phyloP scores from a whole-genome alignment of 2,888 invertebrate species.

The Ophioninae sp. region DNA sequence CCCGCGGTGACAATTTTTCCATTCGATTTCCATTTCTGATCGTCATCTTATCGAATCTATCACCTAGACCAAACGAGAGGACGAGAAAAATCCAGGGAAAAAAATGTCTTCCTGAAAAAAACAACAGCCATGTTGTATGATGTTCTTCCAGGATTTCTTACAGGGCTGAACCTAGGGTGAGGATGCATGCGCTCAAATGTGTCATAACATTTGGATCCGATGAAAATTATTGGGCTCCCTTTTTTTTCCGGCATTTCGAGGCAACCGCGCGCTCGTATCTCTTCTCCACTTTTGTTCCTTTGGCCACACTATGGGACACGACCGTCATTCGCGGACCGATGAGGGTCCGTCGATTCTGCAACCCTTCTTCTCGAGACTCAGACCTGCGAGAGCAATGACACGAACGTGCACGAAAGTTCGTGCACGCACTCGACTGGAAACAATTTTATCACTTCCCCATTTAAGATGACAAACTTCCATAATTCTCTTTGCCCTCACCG shows the following conservation, averaged over 20 bases:
- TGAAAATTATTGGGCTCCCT: slow-evolving; percentile 72
- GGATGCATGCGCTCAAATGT: slow-evolving; percentile 61
- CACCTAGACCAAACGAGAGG: background rate
- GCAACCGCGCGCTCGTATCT: slow-evolving; percentile 62
- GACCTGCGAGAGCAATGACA: slow-evolving; percentile 7
- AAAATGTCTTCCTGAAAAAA: slow-evolving; percentile 20
- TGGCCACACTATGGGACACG: slow-evolving; percentile 62
- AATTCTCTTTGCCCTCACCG: slow-evolving; percentile 55
- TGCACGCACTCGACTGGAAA: slow-evolving; percentile 51
- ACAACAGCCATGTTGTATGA: slow-evolving; percentile 25
- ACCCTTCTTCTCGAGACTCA: slow-evolving; percentile 51
- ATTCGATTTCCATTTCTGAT: slow-evolving; percentile 20
- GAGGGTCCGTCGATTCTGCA: slow-evolving; percentile 63
- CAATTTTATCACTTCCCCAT: slow-evolving; percentile 63
- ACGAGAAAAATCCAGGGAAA: background rate
- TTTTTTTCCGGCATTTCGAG: slow-evolving; percentile 68
- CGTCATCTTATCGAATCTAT: slow-evolving; percentile 31
- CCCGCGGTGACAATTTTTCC: slow-evolving; percentile 56
- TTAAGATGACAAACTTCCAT: slow-evolving; percentile 41
- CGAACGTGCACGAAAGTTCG: slow-evolving; percentile 9
- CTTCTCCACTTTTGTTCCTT: slow-evolving; percentile 67
- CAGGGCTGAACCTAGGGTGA: background rate
- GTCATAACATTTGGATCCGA: slow-evolving; percentile 80
- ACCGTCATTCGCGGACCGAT: slow-evolving; percentile 9
- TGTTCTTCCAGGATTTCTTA: background rate